These are phyloP conservation scores for Leucoraja erinaceus DNA, from an alignment of 2,113 vertebrate species.

Conservation along the genomic window DNA sequence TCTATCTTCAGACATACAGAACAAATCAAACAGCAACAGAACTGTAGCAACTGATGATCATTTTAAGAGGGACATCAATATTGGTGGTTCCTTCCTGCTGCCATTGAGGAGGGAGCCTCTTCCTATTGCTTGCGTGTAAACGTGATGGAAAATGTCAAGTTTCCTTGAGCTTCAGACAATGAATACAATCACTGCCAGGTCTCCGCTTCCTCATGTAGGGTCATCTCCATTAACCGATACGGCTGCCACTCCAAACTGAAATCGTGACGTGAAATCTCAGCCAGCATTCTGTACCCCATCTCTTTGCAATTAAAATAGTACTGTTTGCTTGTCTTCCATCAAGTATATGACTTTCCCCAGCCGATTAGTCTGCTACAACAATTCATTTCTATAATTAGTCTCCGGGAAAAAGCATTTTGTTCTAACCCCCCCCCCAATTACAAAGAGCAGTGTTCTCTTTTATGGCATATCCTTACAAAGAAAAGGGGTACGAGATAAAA, in stretches of 20 bases:
- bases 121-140: too few species aligned
- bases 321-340: not conserved
- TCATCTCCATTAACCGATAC: not conserved
- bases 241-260: not conserved
- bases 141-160: not conserved
- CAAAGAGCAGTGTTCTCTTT: constrained; percentile 64
- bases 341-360: not conserved
- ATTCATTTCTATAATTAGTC: not conserved
- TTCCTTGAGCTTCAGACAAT: not conserved
- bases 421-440: constrained; percentile 42
- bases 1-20: too few species aligned
- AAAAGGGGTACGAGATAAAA: constrained; percentile 63
- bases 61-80: too few species aligned
- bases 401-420: constrained; percentile 12
- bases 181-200: not conserved
- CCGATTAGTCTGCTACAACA: not conserved
- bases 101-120: too few species aligned
- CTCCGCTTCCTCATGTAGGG: not conserved
- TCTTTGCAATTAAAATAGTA: not conserved
- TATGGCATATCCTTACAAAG: constrained; percentile 66
- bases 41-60: too few species aligned
- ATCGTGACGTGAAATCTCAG: not conserved
- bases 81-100: too few species aligned
- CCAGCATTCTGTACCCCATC: too few species aligned
- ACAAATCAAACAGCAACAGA: too few species aligned